Evolutionary conservation across 2,888 invertebrate species (phyloP), one percentile per base, ranked within the genome.

Genomic region (Yponomeuta evonymella): DNA sequence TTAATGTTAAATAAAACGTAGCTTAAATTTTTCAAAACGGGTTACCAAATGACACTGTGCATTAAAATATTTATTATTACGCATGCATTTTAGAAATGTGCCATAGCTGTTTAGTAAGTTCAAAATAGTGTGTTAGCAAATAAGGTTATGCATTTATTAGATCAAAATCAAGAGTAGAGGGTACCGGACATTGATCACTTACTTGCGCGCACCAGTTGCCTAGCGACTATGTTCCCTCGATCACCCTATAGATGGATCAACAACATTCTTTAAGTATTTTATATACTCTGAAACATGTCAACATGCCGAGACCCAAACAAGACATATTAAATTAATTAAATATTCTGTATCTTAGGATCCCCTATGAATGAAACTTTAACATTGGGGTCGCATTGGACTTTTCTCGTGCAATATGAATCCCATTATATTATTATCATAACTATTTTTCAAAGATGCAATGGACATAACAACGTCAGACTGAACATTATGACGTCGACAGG

Each of bases 181-280:
- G 81, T 82, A 86, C 90, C 90, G 90, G 90, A 88, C 81, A 79
- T 85, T 89, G 90, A 90, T 90, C 90, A 90, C 90, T 87, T 85
- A 88, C 88, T 76, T 75, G 65, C 29, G 29, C 8, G 29, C 8
- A 11, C 65, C 65, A 12, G 65, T 33, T 10, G 65, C 33, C 12
- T 30, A 65, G 65, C 29, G 33, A 65, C 65, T 65, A 65, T 30
- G 29, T 30, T 65, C 15, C 65, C 65, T 30, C 29, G 29, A 65
- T 11, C 30, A 33, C 11, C 65, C 65, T 65, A 65, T 58, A 12
- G 51, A 58, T 58, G 51, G 51, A 58, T 12, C 51, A 58, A 58
- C 51, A 58, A 58, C 51, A 58, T 58, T 58, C 51, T 58, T 15
- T 58, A 58, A 58, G 15, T 15, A 15, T 15, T 12, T 15, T 58